Base-by-base conservation (phyloP, 2,113 vertebrate species). In the Xiphophorus couchianus region DNA sequence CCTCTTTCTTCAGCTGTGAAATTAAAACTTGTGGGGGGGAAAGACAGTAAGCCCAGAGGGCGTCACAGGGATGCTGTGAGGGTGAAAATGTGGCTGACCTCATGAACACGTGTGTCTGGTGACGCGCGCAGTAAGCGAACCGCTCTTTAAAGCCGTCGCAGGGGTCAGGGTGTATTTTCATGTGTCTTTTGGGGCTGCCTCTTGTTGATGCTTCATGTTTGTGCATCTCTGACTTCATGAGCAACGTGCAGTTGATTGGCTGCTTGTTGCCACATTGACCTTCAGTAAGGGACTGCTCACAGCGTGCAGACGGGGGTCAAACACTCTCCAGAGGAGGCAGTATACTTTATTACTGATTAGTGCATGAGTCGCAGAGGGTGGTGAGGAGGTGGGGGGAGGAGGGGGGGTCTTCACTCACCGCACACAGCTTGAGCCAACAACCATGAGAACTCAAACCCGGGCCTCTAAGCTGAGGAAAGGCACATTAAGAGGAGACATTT, bases 311-410 rank as follows among this genome's bases (percentile, higher is more conserved):
- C 70, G 58, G 78, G 89, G 86, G 86, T 93, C 89, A 90, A 85
- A 77, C 73, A 66, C 71, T 69, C 75, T 69, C 80, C 48, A 68
- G 63, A 33, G 29, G 66, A 54, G 73, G 67, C 80, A 76, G 71
- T 71, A 62, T 63, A 78, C 73, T 87, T 90, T 89, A 90, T 90
- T 81, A 86, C 81, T 42, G 75, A 86, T 93, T 89, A 90, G 72
- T 63, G 35, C 70, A 66, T 27, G 77, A 88, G 74, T 68, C 85
- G 71, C 71, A 31, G n/a, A 31, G 81, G 76, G 73, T 84, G 74
- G 28, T 78, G 76, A 71, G 86, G 73, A 28, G 33, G 6, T 33
- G 31, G 31, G 31, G n/a, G n/a, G n/a, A n/a, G n/a, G n/a, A n/a
- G 29, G 79, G 85, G 71, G 33, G 48, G 61, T 80, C 76, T 80